Conservation (phyloP, 2,113 vertebrate genomes). For the Microtus richardsoni region DNA sequence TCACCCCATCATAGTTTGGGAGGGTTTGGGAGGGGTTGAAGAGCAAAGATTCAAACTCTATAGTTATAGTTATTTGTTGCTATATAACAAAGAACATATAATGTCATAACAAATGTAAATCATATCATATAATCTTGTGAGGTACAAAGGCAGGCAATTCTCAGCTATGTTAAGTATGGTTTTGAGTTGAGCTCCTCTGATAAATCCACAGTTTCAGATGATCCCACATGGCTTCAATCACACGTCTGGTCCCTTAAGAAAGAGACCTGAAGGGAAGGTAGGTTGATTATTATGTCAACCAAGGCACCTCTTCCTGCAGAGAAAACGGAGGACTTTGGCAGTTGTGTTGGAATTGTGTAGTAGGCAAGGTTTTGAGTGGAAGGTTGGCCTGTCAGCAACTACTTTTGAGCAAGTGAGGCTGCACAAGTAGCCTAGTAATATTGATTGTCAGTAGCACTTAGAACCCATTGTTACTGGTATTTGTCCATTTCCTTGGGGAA, state of each 20-base stretch:
- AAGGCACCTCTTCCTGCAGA: neutral
- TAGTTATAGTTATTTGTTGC: neutral
- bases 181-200: neutral
- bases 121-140: neutral
- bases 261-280: neutral
- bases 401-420: neutral
- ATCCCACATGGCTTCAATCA: neutral
- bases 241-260: neutral
- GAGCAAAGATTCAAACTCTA: neutral
- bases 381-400: neutral
- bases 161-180: neutral
- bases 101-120: neutral
- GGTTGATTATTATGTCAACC: fast-evolving
- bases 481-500: neutral
- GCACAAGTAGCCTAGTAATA: neutral
- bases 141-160: neutral
- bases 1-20: fast-evolving
- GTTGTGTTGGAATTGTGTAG: neutral
- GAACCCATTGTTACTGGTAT: neutral
- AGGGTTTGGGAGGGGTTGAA: fast-evolving
- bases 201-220: neutral
- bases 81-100: neutral
- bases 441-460: neutral
- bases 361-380: neutral
- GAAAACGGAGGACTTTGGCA: neutral